Percentiles rank a stretch among this genome's conserved stretches.
Conservation (phyloP, 1,140 invertebrate species). For the Melitaea cinxia region DNA sequence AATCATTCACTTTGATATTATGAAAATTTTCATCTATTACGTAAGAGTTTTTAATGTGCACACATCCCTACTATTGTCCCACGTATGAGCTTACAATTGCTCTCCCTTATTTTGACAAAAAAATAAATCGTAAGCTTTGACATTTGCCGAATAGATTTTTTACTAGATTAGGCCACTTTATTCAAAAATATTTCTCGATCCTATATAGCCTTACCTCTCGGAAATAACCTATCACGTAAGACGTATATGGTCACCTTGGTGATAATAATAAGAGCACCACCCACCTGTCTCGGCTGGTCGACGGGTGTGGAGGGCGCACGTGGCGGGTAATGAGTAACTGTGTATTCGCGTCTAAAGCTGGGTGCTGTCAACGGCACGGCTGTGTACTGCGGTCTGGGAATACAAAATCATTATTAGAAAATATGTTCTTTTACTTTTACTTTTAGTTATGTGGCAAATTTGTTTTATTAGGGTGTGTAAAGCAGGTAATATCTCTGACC, state of each 20-base stretch:
- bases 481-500: too few relatives aligned
- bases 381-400: slow-evolving; percentile 39
- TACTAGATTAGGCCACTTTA: too few relatives aligned
- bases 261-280: not conserved
- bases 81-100: too few relatives aligned
- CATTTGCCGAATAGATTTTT: too few relatives aligned
- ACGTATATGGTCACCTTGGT: not conserved
- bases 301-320: slow-evolving; percentile 51
- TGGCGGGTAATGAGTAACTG: slow-evolving; percentile 57
- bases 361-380: slow-evolving; percentile 45
- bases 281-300: slow-evolving; percentile 61
- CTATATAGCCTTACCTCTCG: too few relatives aligned
- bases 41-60: not conserved
- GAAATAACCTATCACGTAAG: not conserved
- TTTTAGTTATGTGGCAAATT: too few relatives aligned
- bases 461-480: too few relatives aligned
- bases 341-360: slow-evolving; percentile 56
- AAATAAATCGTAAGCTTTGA: too few relatives aligned
- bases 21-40: not conserved
- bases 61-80: too few relatives aligned
- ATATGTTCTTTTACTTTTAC: too few relatives aligned
- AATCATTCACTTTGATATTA: not conserved
- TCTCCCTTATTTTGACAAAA: too few relatives aligned
- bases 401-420: not conserved
- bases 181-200: too few relatives aligned